Conservation (phyloP, 2,797 vertebrate genomes). For the Taeniopygia guttata region DNA sequence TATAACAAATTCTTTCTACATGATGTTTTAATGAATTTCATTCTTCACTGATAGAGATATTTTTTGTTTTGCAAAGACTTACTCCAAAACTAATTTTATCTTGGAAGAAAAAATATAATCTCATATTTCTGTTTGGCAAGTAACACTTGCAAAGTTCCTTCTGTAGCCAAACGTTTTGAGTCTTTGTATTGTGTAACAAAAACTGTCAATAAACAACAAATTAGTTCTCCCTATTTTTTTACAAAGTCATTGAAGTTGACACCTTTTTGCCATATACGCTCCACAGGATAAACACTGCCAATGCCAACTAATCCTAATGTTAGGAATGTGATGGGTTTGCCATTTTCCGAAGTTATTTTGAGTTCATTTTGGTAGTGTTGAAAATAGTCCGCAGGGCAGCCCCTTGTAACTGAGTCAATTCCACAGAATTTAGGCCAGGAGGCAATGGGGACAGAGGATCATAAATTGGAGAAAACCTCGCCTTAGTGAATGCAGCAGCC, state of each 20-base stretch:
- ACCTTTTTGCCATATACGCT: background rate
- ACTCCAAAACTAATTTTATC: background rate
- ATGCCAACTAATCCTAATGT: background rate
- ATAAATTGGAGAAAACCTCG: conserved; percentile 31
- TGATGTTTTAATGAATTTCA: background rate
- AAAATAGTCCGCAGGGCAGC: background rate
- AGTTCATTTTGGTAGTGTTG: background rate
- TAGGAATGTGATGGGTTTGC: background rate
- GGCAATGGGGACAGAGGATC: background rate
- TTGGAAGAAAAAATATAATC: background rate
- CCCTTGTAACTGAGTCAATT: background rate
- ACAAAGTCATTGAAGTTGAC: background rate
- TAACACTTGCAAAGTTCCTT: background rate
- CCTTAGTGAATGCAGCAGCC: background rate
- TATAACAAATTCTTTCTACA: background rate
- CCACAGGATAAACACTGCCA: background rate
- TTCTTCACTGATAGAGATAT: background rate
- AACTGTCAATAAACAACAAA: background rate
- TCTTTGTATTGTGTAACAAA: background rate
- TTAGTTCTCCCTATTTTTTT: background rate
- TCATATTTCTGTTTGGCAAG: background rate
- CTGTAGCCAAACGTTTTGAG: background rate
- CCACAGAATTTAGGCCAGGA: conserved; percentile 7
- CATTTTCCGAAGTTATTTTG: conserved; percentile 9
- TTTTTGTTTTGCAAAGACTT: background rate